phyloP scores from a whole-genome alignment of 1,140 invertebrate genomes.

The Hycleus phaleratus region DNA sequence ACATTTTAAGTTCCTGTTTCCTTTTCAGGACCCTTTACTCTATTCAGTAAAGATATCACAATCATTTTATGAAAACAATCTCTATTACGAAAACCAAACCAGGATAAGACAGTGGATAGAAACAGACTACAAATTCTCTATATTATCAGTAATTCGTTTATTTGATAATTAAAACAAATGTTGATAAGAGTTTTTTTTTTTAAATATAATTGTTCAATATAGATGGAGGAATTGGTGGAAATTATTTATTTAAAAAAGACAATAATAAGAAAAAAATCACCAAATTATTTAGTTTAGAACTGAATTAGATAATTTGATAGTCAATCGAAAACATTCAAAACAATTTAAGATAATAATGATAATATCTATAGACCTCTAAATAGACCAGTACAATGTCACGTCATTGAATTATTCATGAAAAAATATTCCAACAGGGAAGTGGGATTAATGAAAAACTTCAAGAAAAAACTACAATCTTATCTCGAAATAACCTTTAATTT shows the following conservation, averaged over 20 bases:
- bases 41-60: constrained; percentile 11
- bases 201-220: too few relatives aligned
- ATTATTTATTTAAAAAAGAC: too few relatives aligned
- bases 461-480: too few relatives aligned
- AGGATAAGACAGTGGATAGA: constrained; percentile 9
- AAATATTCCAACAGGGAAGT: not conserved
- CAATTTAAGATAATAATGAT: constrained; percentile 12
- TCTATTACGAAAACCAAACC: not conserved
- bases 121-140: too few relatives aligned
- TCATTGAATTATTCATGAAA: constrained; percentile 12
- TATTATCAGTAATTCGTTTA: too few relatives aligned
- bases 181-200: too few relatives aligned
- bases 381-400: constrained; percentile 8
- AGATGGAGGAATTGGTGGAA: too few relatives aligned
- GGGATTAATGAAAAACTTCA: not conserved
- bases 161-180: too few relatives aligned
- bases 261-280: not conserved
- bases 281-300: constrained; percentile 2
- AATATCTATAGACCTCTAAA: constrained; percentile 8
- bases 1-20: constrained; percentile 13
- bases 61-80: constrained; percentile 7
- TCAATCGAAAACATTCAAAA: constrained; percentile 12
- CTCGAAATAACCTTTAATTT: too few relatives aligned
- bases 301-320: constrained; percentile 9
- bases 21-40: constrained; percentile 1